Evolutionary conservation across 2,797 vertebrate species (phyloP).

Genomic region (Orientallactaga sibirica): DNA sequence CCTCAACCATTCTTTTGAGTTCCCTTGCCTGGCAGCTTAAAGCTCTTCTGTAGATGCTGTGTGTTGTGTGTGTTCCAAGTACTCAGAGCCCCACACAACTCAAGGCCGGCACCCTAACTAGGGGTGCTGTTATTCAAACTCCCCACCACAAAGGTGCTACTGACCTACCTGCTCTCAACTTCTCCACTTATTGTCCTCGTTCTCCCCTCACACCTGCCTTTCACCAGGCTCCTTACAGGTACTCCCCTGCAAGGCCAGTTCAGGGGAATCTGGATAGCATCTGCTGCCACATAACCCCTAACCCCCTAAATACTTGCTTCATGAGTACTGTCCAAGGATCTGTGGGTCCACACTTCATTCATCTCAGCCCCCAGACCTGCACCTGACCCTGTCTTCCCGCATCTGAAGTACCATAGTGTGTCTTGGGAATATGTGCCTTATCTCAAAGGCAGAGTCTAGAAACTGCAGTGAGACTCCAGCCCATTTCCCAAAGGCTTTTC

Average conservation of each 20-base stretch:
- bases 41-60: neutral
- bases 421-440: neutral
- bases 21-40: neutral
- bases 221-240: neutral
- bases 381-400: neutral
- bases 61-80: neutral
- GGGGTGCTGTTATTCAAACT: too few relatives aligned
- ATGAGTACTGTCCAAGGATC: neutral
- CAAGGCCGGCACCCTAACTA: fast-evolving
- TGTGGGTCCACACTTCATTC: fast-evolving
- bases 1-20: neutral
- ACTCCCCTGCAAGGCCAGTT: neutral
- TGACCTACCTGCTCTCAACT: neutral
- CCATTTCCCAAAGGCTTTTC: neutral
- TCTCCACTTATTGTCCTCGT: fast-evolving
- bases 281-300: neutral
- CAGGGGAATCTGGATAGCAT: neutral
- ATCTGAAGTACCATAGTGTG: fast-evolving
- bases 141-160: neutral
- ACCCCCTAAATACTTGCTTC: neutral
- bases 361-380: neutral
- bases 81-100: fast-evolving
- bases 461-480: neutral
- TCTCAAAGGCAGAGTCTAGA: neutral
- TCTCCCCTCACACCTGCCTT: neutral